Base-by-base conservation (phyloP, 2,888 invertebrate species). In the Eristalis tenax region DNA sequence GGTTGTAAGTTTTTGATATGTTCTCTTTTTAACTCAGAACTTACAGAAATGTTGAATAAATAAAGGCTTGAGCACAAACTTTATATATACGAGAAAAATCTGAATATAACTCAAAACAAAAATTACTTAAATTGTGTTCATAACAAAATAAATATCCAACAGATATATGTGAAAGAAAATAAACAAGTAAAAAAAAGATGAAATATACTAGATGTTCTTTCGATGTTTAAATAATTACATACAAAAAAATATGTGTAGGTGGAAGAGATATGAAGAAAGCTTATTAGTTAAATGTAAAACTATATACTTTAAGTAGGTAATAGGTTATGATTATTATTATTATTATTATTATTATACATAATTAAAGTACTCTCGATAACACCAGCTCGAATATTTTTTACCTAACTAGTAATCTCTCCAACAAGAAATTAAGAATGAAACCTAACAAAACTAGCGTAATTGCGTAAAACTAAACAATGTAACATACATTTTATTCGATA, bases 381-480 rank as follows among this genome's bases (percentile, higher is more conserved):
- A 76, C 40, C 66, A 81, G 63, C 76, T 81, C 81, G 71, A 85
- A 81, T 71, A 84, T 80, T 83, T 83, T 83, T 73, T 56, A 79
- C 64, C 15, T 68, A 64, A 77, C 79, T 79, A 73, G 76, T 66
- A 43, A 76, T 82, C 65, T 76, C 76, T 65, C 50, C 22, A 76
- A 75, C 35, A 65, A 11, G 50, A 35, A 23, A 35, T 23, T 13
- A 40, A n/a, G 10, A 13, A 43, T 50, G 10, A 43, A 57, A 75
- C 43, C 68, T 61, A 68, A 61, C 59, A 78, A 68, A 78, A 35
- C 68, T 83, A 78, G 73, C 26, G 43, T 70, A 75, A 82, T 70
- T 70, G 64, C 64, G 65, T 74, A 63, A 68, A 78, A 63, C 32
- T 68, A 69, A 79, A 56, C 69, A 79, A 73, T 73, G 68, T 78